phyloP scores from a whole-genome alignment of 2,113 vertebrate genomes.

The Lophochroa leadbeateri region DNA sequence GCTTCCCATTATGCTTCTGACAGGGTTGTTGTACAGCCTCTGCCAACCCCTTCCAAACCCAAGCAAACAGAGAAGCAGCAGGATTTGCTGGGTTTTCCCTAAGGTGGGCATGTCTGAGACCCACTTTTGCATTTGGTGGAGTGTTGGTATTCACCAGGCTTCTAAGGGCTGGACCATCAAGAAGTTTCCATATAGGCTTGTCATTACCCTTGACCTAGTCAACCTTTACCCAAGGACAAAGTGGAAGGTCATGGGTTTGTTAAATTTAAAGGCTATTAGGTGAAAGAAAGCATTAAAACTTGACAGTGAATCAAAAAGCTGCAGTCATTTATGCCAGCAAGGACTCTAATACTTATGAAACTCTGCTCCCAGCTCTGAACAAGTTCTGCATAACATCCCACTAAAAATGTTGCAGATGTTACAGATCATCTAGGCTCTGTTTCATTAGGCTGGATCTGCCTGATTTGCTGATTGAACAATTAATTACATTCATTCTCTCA shows the following conservation, averaged over 20 bases:
- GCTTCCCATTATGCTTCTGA: background rate
- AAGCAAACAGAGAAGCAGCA: background rate
- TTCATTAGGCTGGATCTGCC: background rate
- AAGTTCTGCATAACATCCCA: background rate
- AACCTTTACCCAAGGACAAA: background rate
- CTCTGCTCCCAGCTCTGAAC: background rate
- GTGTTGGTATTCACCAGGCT: background rate
- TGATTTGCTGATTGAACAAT: background rate
- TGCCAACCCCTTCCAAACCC: rapidly evolving
- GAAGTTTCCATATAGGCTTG: background rate
- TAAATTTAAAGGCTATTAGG: background rate
- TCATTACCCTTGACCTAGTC: background rate
- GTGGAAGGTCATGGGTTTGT: background rate
- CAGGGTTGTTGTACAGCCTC: background rate
- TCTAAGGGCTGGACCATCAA: background rate
- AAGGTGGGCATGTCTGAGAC: background rate
- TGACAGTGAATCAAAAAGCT: background rate
- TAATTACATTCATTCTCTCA: background rate
- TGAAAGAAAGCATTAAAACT: background rate
- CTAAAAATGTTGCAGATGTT: background rate
- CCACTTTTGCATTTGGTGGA: background rate
- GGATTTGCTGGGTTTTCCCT: background rate
- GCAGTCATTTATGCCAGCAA: background rate
- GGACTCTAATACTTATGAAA: background rate
- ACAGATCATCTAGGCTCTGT: background rate